phyloP scores from a whole-genome alignment of 2,113 vertebrate genomes.

The Etheostoma spectabile region DNA sequence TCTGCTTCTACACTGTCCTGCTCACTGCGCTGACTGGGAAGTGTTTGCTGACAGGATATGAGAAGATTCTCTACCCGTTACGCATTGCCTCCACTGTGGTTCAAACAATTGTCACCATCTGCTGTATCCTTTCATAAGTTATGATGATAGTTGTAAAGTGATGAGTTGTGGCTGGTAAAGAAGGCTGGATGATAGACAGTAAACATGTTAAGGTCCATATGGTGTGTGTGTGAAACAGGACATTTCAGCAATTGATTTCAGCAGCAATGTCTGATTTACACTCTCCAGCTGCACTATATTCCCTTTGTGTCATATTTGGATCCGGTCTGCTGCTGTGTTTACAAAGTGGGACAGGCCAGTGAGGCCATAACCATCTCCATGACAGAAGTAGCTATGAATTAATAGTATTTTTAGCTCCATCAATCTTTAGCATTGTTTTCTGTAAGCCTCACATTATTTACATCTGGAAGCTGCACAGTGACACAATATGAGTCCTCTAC shows the following conservation, averaged over 20 bases:
- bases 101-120: slow-evolving; percentile 77
- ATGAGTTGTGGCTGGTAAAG: neutral
- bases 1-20: slow-evolving; percentile 81
- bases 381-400: neutral
- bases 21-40: slow-evolving; percentile 78
- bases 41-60: slow-evolving; percentile 78
- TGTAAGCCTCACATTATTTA: neutral
- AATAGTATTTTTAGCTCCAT: neutral
- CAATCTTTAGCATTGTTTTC: slow-evolving; percentile 51
- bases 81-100: slow-evolving; percentile 64
- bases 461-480: neutral
- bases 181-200: neutral
- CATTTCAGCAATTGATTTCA: neutral
- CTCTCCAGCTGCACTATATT: slow-evolving; percentile 14
- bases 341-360: slow-evolving; percentile 68
- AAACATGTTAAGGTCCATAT: neutral
- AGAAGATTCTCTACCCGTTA: slow-evolving; percentile 76
- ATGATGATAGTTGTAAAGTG: neutral
- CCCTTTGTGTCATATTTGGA: neutral
- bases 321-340: slow-evolving; percentile 51
- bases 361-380: slow-evolving; percentile 5
- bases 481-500: neutral
- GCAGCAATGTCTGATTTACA: neutral
- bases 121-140: slow-evolving; percentile 82
- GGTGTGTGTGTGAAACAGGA: neutral